These are phyloP conservation scores for Brachionichthys hirsutus DNA, from an alignment of 2,113 vertebrate genomes.

Conservation along the genomic window DNA sequence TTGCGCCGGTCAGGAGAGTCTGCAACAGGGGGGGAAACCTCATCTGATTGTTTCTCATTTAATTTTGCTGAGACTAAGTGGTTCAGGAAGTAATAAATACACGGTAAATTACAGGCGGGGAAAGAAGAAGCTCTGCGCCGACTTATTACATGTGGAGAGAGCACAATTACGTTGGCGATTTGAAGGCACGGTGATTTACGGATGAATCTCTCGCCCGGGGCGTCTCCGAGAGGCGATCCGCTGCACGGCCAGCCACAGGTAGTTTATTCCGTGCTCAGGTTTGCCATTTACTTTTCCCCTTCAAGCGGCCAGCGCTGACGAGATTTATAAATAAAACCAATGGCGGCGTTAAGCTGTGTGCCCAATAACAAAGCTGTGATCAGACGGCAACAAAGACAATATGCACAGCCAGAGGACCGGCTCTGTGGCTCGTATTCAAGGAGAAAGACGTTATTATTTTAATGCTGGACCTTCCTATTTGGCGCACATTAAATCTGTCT, in stretches of 20 bases:
- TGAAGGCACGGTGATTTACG: slow-evolving; percentile 63
- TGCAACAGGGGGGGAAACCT: slow-evolving; percentile 9
- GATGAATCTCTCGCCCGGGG: slow-evolving; percentile 49
- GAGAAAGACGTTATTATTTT: no score
- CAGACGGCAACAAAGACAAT: slow-evolving; percentile 13
- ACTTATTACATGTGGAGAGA: slow-evolving; percentile 57
- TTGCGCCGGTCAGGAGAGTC: slow-evolving; percentile 33
- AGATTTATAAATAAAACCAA: slow-evolving; percentile 57
- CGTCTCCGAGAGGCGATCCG: slow-evolving; percentile 64
- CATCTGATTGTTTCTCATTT: slow-evolving; percentile 46
- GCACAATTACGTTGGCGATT: slow-evolving; percentile 62
- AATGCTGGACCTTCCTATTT: no score
- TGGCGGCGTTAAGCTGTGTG: slow-evolving; percentile 26
- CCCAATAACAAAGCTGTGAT: slow-evolving; percentile 31
- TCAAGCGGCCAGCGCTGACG: slow-evolving; percentile 33
- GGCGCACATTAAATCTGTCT: no score
- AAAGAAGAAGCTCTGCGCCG: slow-evolving; percentile 41
- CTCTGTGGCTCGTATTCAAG: no score
- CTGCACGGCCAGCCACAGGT: slow-evolving; percentile 50
- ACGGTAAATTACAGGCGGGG: slow-evolving; percentile 54
- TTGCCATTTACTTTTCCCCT: slow-evolving; percentile 59
- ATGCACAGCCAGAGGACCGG: no score
- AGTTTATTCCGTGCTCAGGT: slow-evolving; percentile 68
- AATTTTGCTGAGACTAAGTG: slow-evolving; percentile 56
- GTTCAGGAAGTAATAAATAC: slow-evolving; percentile 47